A percentile compares a stretch with the other conserved stretches of the same genome.
These are phyloP conservation scores for Willowsia nigromaculata DNA, from an alignment of 2,888 invertebrate genomes.

Conservation along the genomic window DNA sequence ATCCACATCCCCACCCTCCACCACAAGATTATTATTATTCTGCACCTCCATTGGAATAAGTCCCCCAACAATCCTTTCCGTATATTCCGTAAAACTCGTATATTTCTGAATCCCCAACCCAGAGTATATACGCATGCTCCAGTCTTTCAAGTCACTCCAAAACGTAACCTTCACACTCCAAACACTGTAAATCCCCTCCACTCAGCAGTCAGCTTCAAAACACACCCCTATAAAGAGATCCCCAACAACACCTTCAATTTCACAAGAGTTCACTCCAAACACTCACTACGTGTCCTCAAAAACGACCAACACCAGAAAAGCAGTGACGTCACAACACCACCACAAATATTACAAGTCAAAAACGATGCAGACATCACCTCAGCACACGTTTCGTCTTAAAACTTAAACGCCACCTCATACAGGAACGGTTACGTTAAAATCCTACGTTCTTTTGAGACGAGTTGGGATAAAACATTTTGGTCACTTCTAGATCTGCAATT, in stretches of 20 bases:
- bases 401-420: neutral
- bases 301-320: slow-evolving; percentile 40
- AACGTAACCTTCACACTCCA: neutral
- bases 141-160: neutral
- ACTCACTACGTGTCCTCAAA: slow-evolving; percentile 34
- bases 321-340: neutral
- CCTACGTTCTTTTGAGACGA: neutral
- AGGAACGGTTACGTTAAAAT: too few relatives aligned
- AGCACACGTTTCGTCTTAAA: slow-evolving; percentile 6
- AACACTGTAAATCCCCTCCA: neutral
- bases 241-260: neutral
- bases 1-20: neutral
- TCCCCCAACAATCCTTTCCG: neutral
- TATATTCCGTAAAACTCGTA: neutral
- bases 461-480: neutral
- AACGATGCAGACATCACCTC: slow-evolving; percentile 43
- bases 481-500: neutral
- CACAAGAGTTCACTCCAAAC: slow-evolving; percentile 3
- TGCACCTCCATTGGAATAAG: neutral
- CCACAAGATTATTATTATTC: neutral
- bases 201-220: neutral
- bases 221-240: neutral
- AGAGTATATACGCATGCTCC: neutral
- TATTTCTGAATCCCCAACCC: neutral
- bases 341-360: slow-evolving; percentile 26